These are phyloP conservation scores for Epirrhoe alternata DNA, from an alignment of 2,888 invertebrate genomes.

Conservation along the genomic window DNA sequence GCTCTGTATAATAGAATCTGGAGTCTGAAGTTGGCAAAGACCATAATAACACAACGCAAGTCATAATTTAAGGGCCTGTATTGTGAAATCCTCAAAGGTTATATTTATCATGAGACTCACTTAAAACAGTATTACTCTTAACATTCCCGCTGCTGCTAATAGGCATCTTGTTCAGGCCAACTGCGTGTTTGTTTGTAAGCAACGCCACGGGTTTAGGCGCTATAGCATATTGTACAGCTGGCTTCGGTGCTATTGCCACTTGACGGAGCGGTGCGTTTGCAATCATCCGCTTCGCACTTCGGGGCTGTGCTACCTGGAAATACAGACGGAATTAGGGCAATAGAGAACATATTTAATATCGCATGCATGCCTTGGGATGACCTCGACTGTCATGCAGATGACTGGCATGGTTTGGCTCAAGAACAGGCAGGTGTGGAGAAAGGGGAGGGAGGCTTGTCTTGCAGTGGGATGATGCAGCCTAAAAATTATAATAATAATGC, in stretches of 20 bases:
- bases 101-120: slow-evolving; percentile 53
- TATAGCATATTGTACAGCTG: slow-evolving; percentile 60
- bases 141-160: slow-evolving; percentile 52
- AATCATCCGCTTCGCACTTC: slow-evolving; percentile 51
- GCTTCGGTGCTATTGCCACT: slow-evolving; percentile 81
- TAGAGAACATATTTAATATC: not conserved
- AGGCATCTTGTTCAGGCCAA: slow-evolving; percentile 59
- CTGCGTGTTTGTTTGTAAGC: slow-evolving; percentile 49
- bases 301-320: slow-evolving; percentile 53
- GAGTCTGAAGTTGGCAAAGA: too few relatives aligned
- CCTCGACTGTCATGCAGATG: too few relatives aligned
- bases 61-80: too few relatives aligned
- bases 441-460: too few relatives aligned
- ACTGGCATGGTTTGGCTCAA: too few relatives aligned
- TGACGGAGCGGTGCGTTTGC: slow-evolving; percentile 61
- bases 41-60: too few relatives aligned
- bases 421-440: too few relatives aligned
- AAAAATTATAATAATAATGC: too few relatives aligned
- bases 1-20: too few relatives aligned
- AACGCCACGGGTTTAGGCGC: slow-evolving; percentile 69
- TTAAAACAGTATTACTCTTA: slow-evolving; percentile 60
- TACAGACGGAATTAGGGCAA: not conserved
- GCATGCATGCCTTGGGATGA: not conserved
- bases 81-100: too few relatives aligned
- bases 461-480: too few relatives aligned